These are phyloP conservation scores for Dascillus cervinus DNA, from an alignment of 2,888 invertebrate genomes.

Conservation along the genomic window DNA sequence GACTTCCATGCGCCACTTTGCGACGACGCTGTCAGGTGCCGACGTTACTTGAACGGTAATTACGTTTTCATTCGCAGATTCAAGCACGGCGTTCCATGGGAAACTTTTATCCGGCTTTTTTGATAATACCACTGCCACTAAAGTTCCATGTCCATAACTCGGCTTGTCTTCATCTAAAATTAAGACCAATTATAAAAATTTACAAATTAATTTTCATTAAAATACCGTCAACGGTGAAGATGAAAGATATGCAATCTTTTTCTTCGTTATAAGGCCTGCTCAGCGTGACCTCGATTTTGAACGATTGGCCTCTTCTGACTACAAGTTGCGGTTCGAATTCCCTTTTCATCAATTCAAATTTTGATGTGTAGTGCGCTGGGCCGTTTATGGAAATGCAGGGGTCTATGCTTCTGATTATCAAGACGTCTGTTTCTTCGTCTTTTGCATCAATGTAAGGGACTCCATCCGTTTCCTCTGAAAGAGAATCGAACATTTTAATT, in stretches of 20 bases:
- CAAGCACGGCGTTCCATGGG: slow-evolving; percentile 68
- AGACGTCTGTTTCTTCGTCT: slow-evolving; percentile 39
- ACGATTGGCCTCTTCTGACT: slow-evolving; percentile 75
- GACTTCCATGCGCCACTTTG: slow-evolving; percentile 77
- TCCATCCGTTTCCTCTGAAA: slow-evolving; percentile 23
- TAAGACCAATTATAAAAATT: neutral
- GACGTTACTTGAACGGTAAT: slow-evolving; percentile 61
- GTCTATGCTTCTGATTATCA: slow-evolving; percentile 66
- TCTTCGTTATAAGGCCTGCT: slow-evolving; percentile 66
- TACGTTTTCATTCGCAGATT: slow-evolving; percentile 55
- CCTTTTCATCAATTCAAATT: slow-evolving; percentile 66
- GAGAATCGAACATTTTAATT: no score
- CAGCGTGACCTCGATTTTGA: slow-evolving; percentile 63
- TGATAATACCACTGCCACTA: slow-evolving; percentile 66
- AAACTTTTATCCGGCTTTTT: slow-evolving; percentile 54
- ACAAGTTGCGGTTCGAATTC: slow-evolving; percentile 54
- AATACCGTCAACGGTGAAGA: slow-evolving; percentile 69
- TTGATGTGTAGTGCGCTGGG: slow-evolving; percentile 66
- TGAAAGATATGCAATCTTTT: slow-evolving; percentile 74
- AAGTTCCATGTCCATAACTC: slow-evolving; percentile 71
- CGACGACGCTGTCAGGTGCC: slow-evolving; percentile 64
- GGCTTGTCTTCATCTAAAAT: slow-evolving; percentile 67
- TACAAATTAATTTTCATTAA: slow-evolving; percentile 2
- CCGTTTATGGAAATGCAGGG: slow-evolving; percentile 68
- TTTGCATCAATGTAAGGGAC: slow-evolving; percentile 19